Evolutionary conservation across 2,113 vertebrate species (phyloP), one percentile per base, ranked within the genome.

Genomic region (Cercopithecus mona): DNA sequence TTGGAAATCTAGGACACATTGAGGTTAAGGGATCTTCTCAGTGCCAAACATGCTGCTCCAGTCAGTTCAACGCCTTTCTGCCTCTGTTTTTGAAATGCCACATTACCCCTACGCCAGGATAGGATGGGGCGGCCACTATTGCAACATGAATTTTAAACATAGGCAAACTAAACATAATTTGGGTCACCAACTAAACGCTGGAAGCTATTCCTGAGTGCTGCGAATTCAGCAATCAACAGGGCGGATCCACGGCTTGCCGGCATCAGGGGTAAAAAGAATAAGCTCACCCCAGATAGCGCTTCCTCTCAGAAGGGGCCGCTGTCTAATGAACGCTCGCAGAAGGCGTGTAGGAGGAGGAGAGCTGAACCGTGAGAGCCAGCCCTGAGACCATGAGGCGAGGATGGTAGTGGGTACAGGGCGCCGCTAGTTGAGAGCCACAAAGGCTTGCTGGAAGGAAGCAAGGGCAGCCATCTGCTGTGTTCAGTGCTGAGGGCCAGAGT

Each of bases 301-400:
- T 83, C 25, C 40, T 59, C 22, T 81, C 55, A 9, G 45, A 43
- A 27, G 2, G 43, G 43, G 70, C 57, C 6, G 0, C 10, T 25
- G 6, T 43, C 25, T 9, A 38, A 7, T 35, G 18, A 32, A 45
- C 1, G 10, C 22, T 81, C n/a, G 17, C 27, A 43, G 23, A 75
- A 35, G 52, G 7, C 12, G 5, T 12, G 7, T 35, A 6, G 4
- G 25, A 48, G 1, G 3, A 6, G 2, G 25, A 57, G 35, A 16
- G 2, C 10, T 55, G 35, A 13, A 0, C 13, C 22, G 1, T 12
- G 17, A 68, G 0, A 75, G 16, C 22, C 78, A 57, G 22, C 35
- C n/a, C 22, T 14, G 27, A 2, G 18, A 22, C 20, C 30, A 25
- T 35, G 48, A 35, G 23, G 6, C 8, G 9, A 16, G 6, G 25